These are phyloP conservation scores for Eulithis prunata DNA, from an alignment of 2,888 invertebrate species.

Conservation along the genomic window DNA sequence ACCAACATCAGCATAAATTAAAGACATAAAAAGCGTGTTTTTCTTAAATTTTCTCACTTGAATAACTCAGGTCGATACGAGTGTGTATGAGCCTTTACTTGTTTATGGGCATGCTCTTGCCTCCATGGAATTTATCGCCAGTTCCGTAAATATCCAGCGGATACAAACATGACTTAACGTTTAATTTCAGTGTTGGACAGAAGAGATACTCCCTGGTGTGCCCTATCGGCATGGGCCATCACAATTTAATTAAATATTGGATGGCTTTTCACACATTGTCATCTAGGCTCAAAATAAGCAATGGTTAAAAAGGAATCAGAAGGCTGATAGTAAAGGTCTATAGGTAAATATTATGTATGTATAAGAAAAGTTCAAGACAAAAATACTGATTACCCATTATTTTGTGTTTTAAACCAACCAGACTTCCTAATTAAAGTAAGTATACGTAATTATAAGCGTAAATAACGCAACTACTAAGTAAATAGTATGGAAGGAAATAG, in stretches of 20 bases:
- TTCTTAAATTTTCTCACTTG: neutral
- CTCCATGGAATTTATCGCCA: conserved; percentile 51
- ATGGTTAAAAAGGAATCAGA: too few species aligned
- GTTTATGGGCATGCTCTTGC: conserved; percentile 48
- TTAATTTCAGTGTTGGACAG: conserved; percentile 34
- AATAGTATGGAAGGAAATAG: conserved; percentile 15
- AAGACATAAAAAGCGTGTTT: neutral
- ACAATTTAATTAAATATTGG: conserved; percentile 11
- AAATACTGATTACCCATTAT: too few species aligned
- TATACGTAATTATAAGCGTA: conserved; percentile 10
- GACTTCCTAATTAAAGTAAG: too few species aligned
- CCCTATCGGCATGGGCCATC: conserved; percentile 11
- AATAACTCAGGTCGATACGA: neutral
- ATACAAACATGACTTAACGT: conserved; percentile 43
- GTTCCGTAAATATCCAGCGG: conserved; percentile 47
- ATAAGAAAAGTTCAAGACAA: too few species aligned
- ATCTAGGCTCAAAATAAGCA: too few species aligned
- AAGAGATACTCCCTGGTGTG: conserved; percentile 12
- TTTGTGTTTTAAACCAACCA: too few species aligned
- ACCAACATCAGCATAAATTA: too few species aligned
- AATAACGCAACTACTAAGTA: conserved; percentile 8
- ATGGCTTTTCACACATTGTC: too few species aligned
- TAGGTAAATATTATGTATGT: too few species aligned
- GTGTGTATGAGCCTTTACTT: conserved; percentile 26
- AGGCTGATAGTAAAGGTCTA: too few species aligned